phyloP scores from a whole-genome alignment of 2,797 vertebrate genomes.

The Coreius guichenoti region DNA sequence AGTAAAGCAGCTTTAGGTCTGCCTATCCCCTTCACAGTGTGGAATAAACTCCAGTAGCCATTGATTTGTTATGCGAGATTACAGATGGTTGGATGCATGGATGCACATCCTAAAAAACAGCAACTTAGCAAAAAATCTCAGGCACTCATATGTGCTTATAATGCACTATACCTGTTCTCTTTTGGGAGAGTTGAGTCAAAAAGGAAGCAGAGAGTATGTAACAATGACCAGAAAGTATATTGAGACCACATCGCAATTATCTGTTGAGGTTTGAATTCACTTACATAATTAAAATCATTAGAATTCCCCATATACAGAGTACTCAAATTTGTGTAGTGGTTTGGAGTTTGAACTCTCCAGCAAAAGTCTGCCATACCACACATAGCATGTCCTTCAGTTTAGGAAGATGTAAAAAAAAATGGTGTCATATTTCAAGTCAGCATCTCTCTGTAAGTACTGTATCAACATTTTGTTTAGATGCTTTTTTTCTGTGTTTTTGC shows the following conservation, averaged over 20 bases:
- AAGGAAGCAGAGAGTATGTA: slow-evolving; percentile 36
- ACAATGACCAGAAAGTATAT: slow-evolving; percentile 46
- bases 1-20: slow-evolving; percentile 45
- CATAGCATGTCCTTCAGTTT: slow-evolving; percentile 28
- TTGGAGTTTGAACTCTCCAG: slow-evolving; percentile 30
- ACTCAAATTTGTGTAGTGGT: slow-evolving; percentile 17
- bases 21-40: slow-evolving; percentile 16
- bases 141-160: slow-evolving; percentile 20
- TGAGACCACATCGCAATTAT: slow-evolving; percentile 45
- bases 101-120: slow-evolving; percentile 40
- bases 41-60: slow-evolving; percentile 43
- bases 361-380: slow-evolving; percentile 37
- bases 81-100: slow-evolving; percentile 54
- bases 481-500: not conserved
- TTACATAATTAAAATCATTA: slow-evolving; percentile 45
- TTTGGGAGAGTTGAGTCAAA: slow-evolving; percentile 27
- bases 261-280: slow-evolving; percentile 41
- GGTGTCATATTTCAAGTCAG: slow-evolving; percentile 4
- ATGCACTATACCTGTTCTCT: not conserved
- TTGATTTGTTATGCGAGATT: slow-evolving; percentile 62
- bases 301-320: slow-evolving; percentile 13
- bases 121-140: slow-evolving; percentile 60
- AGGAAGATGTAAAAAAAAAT: slow-evolving; percentile 1
- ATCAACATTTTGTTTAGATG: slow-evolving; percentile 20
- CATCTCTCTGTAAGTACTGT: not conserved